Evolutionary conservation across 2,888 invertebrate genomes (phyloP), one percentile per base, ranked within the genome.

Genomic region (Aleiodes alternator): DNA sequence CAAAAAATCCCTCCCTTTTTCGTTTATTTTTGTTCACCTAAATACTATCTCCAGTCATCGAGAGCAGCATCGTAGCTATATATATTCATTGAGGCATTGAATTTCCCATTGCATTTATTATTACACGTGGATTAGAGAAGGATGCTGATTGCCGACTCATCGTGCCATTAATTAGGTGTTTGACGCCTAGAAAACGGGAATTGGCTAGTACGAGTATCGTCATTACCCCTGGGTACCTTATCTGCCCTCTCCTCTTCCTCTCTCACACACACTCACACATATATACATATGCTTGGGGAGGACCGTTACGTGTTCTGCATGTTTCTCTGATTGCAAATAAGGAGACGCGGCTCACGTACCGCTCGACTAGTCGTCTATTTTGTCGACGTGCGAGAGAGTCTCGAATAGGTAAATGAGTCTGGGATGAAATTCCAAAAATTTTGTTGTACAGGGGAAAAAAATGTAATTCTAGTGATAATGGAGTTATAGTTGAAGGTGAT

Each of bases 111-210:
- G 43, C 9, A 43, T 43, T 43, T 43, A 11, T 43, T 43, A 43
- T 6, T 3, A 43, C 43, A 43, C 9, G 8, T 43, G 43, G 9
- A 43, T 43, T 7, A 43, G 43, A 43, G 43, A 43, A 43, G 43
- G 38, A 38, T 43, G 9, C 11, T 43, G 43, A 43, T 43, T 43
- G 43, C 43, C 43, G 11, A 43, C 43, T 43, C 43, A 43, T 43
- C 43, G 43, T 79, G 77, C 79, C 81, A 84, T 84, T 84, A 84
- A 84, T 84, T 84, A 82, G 80, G 76, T 78, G 78, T 79, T 82
- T 81, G 83, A 84, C 84, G 84, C 77, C 82, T 66, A 59, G 57
- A 72, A 80, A 79, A 80, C 80, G 80, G 77, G 80, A 80, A 79
- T 76, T 76, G 48, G 59, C 14, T 76, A 75, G 72, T 76, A 75